phyloP scores from a whole-genome alignment of 2,797 vertebrate genomes.

The Epinephelus malabaricus region DNA sequence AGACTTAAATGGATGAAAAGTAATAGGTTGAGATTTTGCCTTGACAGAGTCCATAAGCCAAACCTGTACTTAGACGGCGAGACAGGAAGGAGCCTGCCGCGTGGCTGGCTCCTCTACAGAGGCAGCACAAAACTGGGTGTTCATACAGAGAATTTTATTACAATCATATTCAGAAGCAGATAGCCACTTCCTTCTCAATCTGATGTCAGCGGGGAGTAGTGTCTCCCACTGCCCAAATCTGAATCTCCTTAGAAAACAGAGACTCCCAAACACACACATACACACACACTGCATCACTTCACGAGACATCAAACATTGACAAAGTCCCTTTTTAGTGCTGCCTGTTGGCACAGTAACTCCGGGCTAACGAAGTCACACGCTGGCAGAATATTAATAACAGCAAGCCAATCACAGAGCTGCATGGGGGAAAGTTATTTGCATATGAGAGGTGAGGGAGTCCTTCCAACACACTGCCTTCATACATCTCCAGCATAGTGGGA shows the following conservation, averaged over 20 bases:
- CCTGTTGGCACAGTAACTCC: conserved; percentile 88
- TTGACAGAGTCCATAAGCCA: conserved; percentile 63
- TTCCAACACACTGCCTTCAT: conserved; percentile 81
- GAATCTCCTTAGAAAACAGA: conserved; percentile 75
- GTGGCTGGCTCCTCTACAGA: conserved; percentile 25
- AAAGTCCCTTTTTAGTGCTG: conserved; percentile 91
- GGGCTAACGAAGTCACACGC: conserved; percentile 87
- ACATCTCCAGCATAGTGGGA: conserved; percentile 72
- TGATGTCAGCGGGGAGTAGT: conserved; percentile 68
- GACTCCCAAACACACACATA: conserved; percentile 26
- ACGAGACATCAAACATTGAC: conserved; percentile 88
- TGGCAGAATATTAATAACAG: conserved; percentile 87
- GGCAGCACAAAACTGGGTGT: conserved; percentile 33
- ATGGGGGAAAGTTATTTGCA: conserved; percentile 85
- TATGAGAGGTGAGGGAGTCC: conserved; percentile 80
- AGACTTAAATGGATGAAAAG: conserved; percentile 70
- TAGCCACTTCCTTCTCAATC: conserved; percentile 69
- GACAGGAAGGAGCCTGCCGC: conserved; percentile 14
- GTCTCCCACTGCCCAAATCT: conserved; percentile 75
- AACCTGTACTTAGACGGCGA: conserved; percentile 48
- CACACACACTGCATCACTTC: conserved; percentile 79
- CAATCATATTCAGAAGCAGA: conserved; percentile 64
- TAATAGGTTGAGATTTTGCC: conserved; percentile 60
- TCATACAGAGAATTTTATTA: conserved; percentile 51
- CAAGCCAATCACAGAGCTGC: conserved; percentile 83